Evolutionary conservation across 2,888 invertebrate species (phyloP).

Genomic region (Dendrolimus pini): DNA sequence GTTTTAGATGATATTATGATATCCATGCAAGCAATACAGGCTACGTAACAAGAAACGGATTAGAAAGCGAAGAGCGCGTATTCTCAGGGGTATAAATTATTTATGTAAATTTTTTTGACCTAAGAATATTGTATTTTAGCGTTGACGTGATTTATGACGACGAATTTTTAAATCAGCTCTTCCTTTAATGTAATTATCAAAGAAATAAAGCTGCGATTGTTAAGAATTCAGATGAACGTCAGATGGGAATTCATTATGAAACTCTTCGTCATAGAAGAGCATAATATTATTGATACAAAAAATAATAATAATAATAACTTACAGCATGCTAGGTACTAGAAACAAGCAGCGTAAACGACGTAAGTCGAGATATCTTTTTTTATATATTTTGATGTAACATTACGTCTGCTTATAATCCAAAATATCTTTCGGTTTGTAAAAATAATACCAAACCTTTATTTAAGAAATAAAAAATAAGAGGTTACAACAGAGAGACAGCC

Average conservation of each 20-base stretch:
- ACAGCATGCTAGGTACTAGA: no score
- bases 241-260: slow-evolving; percentile 59
- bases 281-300: no score
- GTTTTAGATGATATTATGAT: no score
- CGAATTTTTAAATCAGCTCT: slow-evolving; percentile 64
- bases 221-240: slow-evolving; percentile 42
- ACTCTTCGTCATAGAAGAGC: slow-evolving; percentile 25
- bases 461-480: slow-evolving; percentile 15
- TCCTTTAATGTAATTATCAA: slow-evolving; percentile 55
- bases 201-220: slow-evolving; percentile 61
- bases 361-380: no score
- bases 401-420: slow-evolving; percentile 11
- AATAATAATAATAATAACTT: no score
- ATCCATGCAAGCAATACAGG: slow-evolving; percentile 21
- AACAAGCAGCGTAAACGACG: no score
- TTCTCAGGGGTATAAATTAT: slow-evolving; percentile 68
- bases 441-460: slow-evolving; percentile 21
- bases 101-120: slow-evolving; percentile 70
- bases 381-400: no score
- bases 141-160: slow-evolving; percentile 67
- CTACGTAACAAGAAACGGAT: slow-evolving; percentile 35
- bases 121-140: slow-evolving; percentile 67
- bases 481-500: slow-evolving; percentile 23
- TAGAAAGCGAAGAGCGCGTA: slow-evolving; percentile 36
- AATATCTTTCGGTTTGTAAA: slow-evolving; percentile 37